phyloP scores from a whole-genome alignment of 1,140 invertebrate genomes.

The Drosophila parabipectinata region DNA sequence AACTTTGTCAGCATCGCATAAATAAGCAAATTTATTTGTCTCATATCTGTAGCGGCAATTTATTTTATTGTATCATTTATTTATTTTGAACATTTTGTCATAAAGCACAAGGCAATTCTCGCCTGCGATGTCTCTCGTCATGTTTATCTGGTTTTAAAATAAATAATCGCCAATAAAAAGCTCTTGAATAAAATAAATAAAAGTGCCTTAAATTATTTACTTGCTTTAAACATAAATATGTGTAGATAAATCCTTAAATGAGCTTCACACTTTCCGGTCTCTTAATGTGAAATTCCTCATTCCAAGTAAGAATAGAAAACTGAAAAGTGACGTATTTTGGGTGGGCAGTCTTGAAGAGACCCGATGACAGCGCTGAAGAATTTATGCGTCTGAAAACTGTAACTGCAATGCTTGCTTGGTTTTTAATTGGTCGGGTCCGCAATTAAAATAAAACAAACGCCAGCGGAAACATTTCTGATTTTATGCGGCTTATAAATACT shows the following conservation, averaged over 20 bases:
- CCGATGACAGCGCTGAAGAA: constrained; percentile 62
- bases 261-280: neutral
- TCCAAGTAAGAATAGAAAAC: constrained; percentile 11
- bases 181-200: constrained; percentile 57
- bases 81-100: constrained; percentile 77
- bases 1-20: constrained; percentile 69
- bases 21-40: constrained; percentile 61
- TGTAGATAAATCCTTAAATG: neutral
- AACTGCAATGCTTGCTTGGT: constrained; percentile 29
- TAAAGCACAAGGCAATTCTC: constrained; percentile 58
- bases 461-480: constrained; percentile 17
- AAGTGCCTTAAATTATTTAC: constrained; percentile 47
- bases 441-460: constrained; percentile 27
- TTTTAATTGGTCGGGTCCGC: constrained; percentile 55
- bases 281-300: neutral
- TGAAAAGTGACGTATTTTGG: constrained; percentile 25
- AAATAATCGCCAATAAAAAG: constrained; percentile 41
- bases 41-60: constrained; percentile 61
- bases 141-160: constrained; percentile 53
- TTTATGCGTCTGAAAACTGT: constrained; percentile 59
- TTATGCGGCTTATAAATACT: constrained; percentile 30
- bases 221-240: neutral
- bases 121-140: constrained; percentile 49
- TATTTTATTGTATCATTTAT: constrained; percentile 64
- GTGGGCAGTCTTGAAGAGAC: constrained; percentile 39